These are phyloP conservation scores for Lemur catta DNA, from an alignment of 2,797 vertebrate species.

Conservation along the genomic window DNA sequence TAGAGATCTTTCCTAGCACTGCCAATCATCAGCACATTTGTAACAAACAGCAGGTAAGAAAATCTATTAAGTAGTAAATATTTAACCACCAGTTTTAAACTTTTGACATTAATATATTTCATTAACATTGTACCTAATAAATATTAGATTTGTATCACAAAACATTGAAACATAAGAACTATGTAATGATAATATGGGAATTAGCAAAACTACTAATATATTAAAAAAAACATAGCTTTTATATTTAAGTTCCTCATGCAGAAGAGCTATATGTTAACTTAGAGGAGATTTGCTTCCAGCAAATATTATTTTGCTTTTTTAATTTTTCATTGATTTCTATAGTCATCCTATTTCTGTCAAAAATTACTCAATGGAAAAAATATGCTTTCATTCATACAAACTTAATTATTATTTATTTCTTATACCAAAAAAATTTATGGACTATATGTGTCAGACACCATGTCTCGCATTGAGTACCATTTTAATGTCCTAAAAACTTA, in stretches of 20 bases:
- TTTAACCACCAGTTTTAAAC: constrained; percentile 8
- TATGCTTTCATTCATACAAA: neutral
- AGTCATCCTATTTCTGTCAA: neutral
- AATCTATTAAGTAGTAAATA: constrained; percentile 33
- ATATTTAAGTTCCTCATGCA: too few relatives aligned
- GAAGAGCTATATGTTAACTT: neutral
- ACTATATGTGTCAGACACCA: rapidly evolving
- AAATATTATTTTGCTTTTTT: neutral
- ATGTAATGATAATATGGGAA: neutral
- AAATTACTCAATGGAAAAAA: neutral
- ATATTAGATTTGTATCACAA: neutral
- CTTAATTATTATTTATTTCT: neutral
- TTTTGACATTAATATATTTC: neutral
- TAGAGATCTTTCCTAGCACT: neutral
- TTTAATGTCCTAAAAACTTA: neutral
- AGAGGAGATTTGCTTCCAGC: neutral
- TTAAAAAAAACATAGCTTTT: neutral
- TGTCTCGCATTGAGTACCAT: neutral
- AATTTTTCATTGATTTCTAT: neutral
- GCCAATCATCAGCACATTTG: constrained; percentile 11
- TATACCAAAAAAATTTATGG: neutral
- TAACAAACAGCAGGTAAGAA: neutral
- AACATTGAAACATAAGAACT: neutral
- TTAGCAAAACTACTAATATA: neutral
- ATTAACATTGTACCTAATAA: neutral